phyloP scores from a whole-genome alignment of 1,140 invertebrate species.

The Lutraria rhynchaena region DNA sequence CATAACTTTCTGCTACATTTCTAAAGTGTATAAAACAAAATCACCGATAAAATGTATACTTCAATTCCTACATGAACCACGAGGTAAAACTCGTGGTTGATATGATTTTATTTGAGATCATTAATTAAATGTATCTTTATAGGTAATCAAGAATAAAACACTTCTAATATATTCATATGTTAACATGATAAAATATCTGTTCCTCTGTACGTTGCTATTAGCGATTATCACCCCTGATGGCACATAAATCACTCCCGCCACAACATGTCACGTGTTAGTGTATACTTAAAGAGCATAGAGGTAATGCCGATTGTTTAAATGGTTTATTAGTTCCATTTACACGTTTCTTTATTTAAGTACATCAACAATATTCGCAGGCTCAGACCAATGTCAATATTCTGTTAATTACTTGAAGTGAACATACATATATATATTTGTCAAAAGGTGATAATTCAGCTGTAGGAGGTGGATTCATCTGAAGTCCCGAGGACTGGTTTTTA shows the following conservation, averaged over 20 bases:
- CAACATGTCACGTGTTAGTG: too few species aligned
- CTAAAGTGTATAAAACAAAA: background rate
- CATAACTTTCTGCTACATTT: background rate
- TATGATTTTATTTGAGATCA: background rate
- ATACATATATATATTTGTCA: background rate
- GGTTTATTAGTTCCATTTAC: too few species aligned
- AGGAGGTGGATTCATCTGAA: background rate
- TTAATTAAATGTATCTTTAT: background rate
- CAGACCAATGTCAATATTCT: background rate
- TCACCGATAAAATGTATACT: background rate
- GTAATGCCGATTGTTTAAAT: too few species aligned
- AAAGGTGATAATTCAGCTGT: background rate
- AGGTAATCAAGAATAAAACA: background rate
- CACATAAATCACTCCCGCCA: too few species aligned
- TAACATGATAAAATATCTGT: too few species aligned
- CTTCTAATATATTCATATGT: background rate
- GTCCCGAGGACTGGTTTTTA: background rate
- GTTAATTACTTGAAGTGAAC: background rate
- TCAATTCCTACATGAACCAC: background rate
- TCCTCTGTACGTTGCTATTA: too few species aligned
- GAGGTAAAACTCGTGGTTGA: background rate
- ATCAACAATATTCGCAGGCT: background rate
- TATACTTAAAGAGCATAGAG: too few species aligned
- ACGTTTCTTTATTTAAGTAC: background rate
- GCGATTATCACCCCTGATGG: too few species aligned